Base-by-base conservation (phyloP, 2,888 invertebrate genomes). In the Lasioglossum calceatum region DNA sequence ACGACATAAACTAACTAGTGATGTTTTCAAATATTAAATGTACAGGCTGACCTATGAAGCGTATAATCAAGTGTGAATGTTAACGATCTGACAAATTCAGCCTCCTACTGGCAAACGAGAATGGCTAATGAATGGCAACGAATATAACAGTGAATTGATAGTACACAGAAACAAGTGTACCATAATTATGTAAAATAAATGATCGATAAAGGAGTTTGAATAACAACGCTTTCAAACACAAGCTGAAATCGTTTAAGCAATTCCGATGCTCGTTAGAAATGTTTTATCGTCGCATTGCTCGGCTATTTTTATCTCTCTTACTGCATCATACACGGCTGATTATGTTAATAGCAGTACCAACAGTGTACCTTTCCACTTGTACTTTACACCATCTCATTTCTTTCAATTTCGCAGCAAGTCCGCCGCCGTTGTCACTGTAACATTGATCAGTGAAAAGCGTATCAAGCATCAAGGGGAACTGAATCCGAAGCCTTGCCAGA, bases 241-340 rank as follows among this genome's bases (percentile, higher is more conserved):
- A 47, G 16, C 16, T 16, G 47, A 47, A 16, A 47, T 47, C 23
- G 50, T 54, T 23, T 2, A 54, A 54, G 23, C 8, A 54, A 61
- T 16, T 61, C 14, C n/a, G n/a, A 58, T n/a, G 4, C n/a, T 7
- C 14, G 16, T 27, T 61, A 27, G 4, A 27, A 61, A 14, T 27
- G 27, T 61, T 12, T 61, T 12, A 61, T 16, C 27, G 32, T 32
- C 32, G 32, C 16, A 14, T 32, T 27, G 16, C 64, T 16, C 16
- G 64, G 27, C 16, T 64, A 64, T 64, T 64, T 64, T 64, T 64
- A 64, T 32, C 64, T 64, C 16, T 64, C 64, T 16, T 64, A 64
- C 2, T 16, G 27, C 64, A 32, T 16, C 64, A 2, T 16, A 32
- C 64, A 64, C 23, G 54, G 10, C 23, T 32, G 16, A 64, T 32